Evolutionary conservation across 2,888 invertebrate genomes (phyloP).

Genomic region (Iphiclides podalirius): DNA sequence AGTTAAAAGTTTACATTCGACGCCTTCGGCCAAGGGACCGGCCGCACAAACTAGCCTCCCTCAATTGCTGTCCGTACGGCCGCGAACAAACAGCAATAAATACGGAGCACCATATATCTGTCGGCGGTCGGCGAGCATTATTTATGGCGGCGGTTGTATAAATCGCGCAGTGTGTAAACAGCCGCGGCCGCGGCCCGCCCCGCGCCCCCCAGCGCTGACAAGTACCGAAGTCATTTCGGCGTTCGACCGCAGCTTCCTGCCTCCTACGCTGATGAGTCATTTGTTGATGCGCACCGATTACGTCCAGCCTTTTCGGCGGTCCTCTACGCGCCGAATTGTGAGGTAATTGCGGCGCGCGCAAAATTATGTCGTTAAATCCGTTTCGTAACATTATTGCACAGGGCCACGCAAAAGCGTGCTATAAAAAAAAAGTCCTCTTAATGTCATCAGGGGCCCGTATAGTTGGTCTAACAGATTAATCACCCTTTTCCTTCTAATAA

Average conservation of each 20-base stretch:
- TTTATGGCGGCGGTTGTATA: slow-evolving; percentile 59
- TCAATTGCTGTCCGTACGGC: slow-evolving; percentile 43
- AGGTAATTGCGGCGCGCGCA: no score
- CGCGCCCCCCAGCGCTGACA: slow-evolving; percentile 20
- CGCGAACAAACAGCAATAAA: slow-evolving; percentile 64
- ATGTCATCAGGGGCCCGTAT: no score
- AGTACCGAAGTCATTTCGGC: slow-evolving; percentile 34
- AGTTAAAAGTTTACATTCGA: no score
- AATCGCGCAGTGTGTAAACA: slow-evolving; percentile 69
- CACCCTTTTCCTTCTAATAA: no score
- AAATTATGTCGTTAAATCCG: no score
- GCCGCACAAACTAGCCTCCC: slow-evolving; percentile 10
- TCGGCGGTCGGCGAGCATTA: slow-evolving; percentile 58
- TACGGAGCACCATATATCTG: slow-evolving; percentile 70
- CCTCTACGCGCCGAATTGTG: no score
- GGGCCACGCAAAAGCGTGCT: no score
- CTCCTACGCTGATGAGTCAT: slow-evolving; percentile 25
- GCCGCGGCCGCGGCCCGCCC: slow-evolving; percentile 28
- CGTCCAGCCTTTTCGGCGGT: neutral
- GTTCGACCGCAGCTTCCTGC: slow-evolving; percentile 34
- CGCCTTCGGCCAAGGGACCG: no score
- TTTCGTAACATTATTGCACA: no score
- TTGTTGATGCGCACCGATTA: slow-evolving; percentile 11
- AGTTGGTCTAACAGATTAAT: no score
- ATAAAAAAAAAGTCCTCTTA: no score